Evolutionary conservation across 2,113 vertebrate genomes (phyloP).

Genomic region (Gambusia holbrooki): DNA sequence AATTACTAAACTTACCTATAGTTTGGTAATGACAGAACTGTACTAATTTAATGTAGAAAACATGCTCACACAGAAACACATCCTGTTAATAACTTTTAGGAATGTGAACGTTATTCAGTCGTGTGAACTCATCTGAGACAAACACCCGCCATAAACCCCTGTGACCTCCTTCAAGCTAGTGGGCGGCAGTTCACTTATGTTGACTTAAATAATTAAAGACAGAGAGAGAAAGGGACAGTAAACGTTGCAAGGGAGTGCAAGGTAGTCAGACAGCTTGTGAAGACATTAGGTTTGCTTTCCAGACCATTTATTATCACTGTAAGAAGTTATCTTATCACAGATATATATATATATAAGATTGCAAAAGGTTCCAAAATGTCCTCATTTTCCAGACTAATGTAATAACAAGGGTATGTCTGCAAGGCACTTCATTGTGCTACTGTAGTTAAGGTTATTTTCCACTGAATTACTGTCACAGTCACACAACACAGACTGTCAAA

Average conservation of each 20-base stretch:
- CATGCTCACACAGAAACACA: background rate
- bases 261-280: background rate
- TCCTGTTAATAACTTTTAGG: background rate
- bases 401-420: background rate
- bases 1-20: background rate
- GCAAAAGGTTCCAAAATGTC: too few relatives aligned
- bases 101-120: background rate
- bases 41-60: background rate
- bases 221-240: background rate
- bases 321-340: too few relatives aligned
- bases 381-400: background rate
- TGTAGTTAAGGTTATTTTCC: background rate
- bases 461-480: background rate
- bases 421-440: background rate
- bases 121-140: background rate
- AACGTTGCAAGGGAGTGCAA: background rate
- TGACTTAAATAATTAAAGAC: background rate
- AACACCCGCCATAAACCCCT: background rate
- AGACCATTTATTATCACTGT: background rate
- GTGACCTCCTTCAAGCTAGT: background rate
- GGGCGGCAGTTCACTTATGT: background rate
- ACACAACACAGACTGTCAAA: conserved; percentile 6
- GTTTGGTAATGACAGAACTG: background rate
- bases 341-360: too few relatives aligned
- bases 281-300: background rate